A percentile compares a stretch with the other conserved stretches of the same genome.
Evolutionary conservation across 2,797 vertebrate genomes (phyloP).

Genomic region (Xenops minutus): DNA sequence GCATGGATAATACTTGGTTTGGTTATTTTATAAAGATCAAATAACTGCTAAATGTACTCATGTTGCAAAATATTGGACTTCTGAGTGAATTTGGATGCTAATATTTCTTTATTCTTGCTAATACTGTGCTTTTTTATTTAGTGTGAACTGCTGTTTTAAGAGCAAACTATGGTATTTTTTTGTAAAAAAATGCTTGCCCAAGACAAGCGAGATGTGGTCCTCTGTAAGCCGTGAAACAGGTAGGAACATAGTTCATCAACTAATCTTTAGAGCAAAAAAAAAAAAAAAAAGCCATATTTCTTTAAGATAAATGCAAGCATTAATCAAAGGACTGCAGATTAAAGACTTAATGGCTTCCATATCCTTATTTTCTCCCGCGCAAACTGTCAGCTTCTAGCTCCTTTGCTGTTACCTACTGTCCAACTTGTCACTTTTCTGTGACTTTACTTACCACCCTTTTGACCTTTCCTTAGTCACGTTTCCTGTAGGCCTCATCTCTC

Average conservation of each 20-base stretch:
- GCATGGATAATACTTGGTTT: background rate
- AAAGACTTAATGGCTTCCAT: background rate
- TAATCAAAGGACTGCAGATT: background rate
- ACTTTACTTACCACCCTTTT: background rate
- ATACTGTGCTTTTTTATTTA: background rate
- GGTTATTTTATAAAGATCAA: background rate
- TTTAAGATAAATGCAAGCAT: background rate
- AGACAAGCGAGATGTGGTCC: background rate
- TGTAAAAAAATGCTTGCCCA: accelerated
- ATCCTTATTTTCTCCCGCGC: background rate
- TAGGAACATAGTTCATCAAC: background rate
- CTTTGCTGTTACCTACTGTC: background rate
- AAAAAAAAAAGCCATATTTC: background rate
- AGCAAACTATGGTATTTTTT: background rate
- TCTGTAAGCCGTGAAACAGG: background rate
- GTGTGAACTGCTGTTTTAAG: background rate
- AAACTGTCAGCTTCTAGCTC: background rate
- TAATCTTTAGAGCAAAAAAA: background rate
- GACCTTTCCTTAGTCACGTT: background rate
- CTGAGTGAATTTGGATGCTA: background rate
- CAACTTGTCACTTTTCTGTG: accelerated
- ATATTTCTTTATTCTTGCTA: background rate
- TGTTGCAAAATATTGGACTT: background rate
- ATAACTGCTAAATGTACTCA: background rate
- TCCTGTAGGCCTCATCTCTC: background rate